phyloP scores from a whole-genome alignment of 2,113 vertebrate species.

The Urocitellus parryii region DNA sequence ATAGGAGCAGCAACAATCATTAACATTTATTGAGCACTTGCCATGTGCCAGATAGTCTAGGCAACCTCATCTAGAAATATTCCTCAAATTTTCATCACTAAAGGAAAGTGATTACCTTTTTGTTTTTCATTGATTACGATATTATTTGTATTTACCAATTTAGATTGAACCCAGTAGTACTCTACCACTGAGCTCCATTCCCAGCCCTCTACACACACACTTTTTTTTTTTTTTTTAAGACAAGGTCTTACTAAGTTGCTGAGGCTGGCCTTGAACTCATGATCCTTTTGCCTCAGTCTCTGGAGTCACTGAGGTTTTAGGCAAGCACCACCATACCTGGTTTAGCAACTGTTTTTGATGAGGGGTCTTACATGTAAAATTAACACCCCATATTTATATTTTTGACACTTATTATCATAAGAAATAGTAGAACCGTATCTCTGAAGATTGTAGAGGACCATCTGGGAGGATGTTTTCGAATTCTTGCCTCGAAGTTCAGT shows the following conservation, averaged over 20 bases:
- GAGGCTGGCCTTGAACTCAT: too few species aligned
- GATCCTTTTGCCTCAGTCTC: too few species aligned
- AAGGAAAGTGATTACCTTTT: background rate
- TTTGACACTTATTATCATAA: background rate
- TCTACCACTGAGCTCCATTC: too few species aligned
- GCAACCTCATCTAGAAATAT: background rate
- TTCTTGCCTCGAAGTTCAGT: background rate
- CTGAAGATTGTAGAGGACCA: background rate
- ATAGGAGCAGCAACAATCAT: background rate
- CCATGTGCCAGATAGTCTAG: background rate
- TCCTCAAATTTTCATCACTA: conserved; percentile 8
- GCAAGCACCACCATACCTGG: too few species aligned
- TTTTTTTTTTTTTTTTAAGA: too few species aligned
- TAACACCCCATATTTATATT: background rate
- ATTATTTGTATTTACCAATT: background rate
- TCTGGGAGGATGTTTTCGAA: background rate
- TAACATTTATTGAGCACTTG: background rate
- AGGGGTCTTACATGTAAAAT: background rate
- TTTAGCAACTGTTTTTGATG: background rate
- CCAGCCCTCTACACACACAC: too few species aligned
- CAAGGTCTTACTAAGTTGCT: too few species aligned
- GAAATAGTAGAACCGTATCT: background rate
- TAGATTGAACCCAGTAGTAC: too few species aligned
- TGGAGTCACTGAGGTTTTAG: too few species aligned
- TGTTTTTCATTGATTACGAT: background rate